A percentile compares a stretch with the other conserved stretches of the same genome.
Conservation (phyloP, 2,113 vertebrate genomes). For the Halichoeres trimaculatus region DNA sequence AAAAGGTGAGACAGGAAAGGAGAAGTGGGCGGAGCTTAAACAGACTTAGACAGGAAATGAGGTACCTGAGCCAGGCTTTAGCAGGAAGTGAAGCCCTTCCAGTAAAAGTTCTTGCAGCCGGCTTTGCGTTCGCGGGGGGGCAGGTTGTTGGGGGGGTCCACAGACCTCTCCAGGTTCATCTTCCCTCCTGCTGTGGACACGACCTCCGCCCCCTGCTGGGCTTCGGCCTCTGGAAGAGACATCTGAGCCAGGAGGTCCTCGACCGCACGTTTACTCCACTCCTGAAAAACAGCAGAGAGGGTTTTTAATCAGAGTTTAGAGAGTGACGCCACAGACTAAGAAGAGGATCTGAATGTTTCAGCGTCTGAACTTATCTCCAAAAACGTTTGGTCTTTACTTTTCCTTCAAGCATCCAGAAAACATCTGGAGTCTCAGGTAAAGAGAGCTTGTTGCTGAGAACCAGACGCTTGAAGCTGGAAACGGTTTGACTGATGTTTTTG, state of each 20-base stretch:
- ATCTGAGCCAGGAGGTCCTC: conserved; percentile 81
- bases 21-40: conserved; percentile 5
- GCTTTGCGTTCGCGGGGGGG: conserved; percentile 81
- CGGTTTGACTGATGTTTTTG: no score
- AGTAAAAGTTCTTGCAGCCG: conserved; percentile 87
- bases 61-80: conserved; percentile 55
- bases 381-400: no score
- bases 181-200: conserved; percentile 77
- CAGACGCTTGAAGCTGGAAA: no score
- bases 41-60: neutral
- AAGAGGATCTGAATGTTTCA: no score
- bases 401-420: no score
- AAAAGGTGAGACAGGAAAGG: neutral
- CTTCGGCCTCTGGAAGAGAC: conserved; percentile 63
- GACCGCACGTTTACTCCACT: conserved; percentile 78
- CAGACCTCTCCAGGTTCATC: conserved; percentile 76
- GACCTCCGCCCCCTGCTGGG: conserved; percentile 83
- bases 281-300: conserved; percentile 59
- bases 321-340: no score
- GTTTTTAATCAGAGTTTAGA: no score
- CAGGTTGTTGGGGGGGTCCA: conserved; percentile 68
- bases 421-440: no score
- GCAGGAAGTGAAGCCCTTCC: conserved; percentile 86
- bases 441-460: no score
- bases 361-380: no score